Percentiles rank a stretch among this genome's conserved stretches.
These are phyloP conservation scores for Nannoperca obscura DNA, from an alignment of 2,797 vertebrate species.

Conservation along the genomic window DNA sequence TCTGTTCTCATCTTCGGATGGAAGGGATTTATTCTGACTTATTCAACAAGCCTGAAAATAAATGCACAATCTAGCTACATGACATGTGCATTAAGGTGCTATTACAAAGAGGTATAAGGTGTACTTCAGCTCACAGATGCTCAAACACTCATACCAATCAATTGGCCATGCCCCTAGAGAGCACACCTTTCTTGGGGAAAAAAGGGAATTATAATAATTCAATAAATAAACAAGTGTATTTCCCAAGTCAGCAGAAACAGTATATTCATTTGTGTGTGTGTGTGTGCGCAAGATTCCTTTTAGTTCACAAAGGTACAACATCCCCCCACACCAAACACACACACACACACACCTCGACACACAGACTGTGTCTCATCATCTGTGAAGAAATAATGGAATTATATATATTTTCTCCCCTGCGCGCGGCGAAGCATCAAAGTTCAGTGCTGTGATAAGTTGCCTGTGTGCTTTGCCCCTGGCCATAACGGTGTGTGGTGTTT, in stretches of 20 bases:
- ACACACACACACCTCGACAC: conserved; percentile 39
- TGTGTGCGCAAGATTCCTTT: conserved; percentile 44
- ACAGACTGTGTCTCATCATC: conserved; percentile 86
- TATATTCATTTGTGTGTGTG: conserved; percentile 60
- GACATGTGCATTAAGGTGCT: conserved; percentile 62
- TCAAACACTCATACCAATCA: conserved; percentile 68
- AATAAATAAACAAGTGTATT: conserved; percentile 83
- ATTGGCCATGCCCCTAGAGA: conserved; percentile 64
- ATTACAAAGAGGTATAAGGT: conserved; percentile 64
- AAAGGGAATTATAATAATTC: conserved; percentile 75
- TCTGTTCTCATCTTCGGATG: conserved; percentile 39
- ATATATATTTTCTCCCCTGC: conserved; percentile 85
- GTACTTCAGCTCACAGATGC: conserved; percentile 58
- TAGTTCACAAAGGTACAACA: conserved; percentile 56
- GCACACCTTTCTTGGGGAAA: conserved; percentile 46
- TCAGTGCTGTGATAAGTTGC: conserved; percentile 87
- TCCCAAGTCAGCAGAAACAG: conserved; percentile 76
- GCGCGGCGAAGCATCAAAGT: conserved; percentile 84
- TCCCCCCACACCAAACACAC: conserved; percentile 30
- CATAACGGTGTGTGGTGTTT: conserved; percentile 84
- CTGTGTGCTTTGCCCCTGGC: conserved; percentile 86
- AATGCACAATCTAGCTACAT: conserved; percentile 61
- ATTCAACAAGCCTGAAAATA: conserved; percentile 57
- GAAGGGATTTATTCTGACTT: conserved; percentile 38
- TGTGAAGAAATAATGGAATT: conserved; percentile 92